These are phyloP conservation scores for Lithobates pipiens DNA, from an alignment of 2,797 vertebrate genomes.

Conservation along the genomic window DNA sequence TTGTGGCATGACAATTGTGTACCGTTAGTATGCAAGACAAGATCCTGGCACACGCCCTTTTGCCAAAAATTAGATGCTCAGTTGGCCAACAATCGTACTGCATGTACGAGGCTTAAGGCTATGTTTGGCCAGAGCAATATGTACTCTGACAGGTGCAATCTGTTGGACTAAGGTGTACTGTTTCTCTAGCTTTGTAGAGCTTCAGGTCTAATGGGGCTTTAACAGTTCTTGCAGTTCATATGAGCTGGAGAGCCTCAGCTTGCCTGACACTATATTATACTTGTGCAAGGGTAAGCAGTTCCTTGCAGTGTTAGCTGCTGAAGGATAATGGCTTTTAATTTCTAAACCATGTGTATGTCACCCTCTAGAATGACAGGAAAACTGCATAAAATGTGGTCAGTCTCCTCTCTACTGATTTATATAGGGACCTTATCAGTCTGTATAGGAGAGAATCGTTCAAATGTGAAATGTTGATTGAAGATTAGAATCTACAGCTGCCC, in stretches of 20 bases:
- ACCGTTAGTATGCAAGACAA: too few species aligned
- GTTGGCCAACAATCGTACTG: too few species aligned
- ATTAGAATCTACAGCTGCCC: not conserved
- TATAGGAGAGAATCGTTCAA: conserved; percentile 3
- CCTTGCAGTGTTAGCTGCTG: conserved; percentile 15
- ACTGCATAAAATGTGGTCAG: not conserved
- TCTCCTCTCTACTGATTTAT: conserved; percentile 9
- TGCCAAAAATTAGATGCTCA: too few species aligned
- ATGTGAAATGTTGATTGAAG: conserved; percentile 41
- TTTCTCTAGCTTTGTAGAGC: not conserved
- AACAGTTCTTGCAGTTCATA: not conserved
- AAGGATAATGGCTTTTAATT: not conserved
- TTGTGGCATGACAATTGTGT: too few species aligned
- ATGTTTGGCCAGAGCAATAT: too few species aligned
- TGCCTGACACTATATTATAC: not conserved
- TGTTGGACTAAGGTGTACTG: too few species aligned
- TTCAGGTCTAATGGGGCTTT: not conserved
- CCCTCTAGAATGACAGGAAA: not conserved
- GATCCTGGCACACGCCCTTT: too few species aligned
- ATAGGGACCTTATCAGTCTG: not conserved
- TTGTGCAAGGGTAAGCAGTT: conserved; percentile 1
- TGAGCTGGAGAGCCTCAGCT: not conserved
- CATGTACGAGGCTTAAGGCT: too few species aligned
- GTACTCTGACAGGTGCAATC: too few species aligned
- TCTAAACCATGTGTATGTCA: not conserved